Base-by-base conservation (phyloP, 2,113 vertebrate species). In the Saguinus imperator region DNA sequence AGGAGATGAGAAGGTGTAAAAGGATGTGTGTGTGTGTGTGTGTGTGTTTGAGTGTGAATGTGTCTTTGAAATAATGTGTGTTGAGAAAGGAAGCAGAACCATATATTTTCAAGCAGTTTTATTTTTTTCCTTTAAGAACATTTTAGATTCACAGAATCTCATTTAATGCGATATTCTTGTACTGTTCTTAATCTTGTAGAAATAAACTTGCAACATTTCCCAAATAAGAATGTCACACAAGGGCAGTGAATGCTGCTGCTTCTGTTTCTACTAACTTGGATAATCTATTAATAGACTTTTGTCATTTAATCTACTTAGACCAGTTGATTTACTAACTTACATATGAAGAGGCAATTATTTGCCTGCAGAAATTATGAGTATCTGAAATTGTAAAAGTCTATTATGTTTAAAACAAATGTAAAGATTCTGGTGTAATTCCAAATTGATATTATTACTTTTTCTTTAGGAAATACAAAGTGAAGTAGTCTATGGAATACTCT, bases 131-230 rank as follows among this genome's bases (percentile, higher is more conserved):
- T 61, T 50, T 23, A 58, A 75, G 32, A 70, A 68, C 76, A 83
- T 55, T 18, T n/a, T 84, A 89, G 25, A 40, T 91, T 93, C 10
- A 48, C 64, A 83, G 29, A 5, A 83, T 92, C 27, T 58, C 21
- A 84, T 50, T 79, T 70, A 77, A 68, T 73, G 81, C 7, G 9
- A 57, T 73, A 20, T 57, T 86, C 20, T 94, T 82, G 4, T 50
- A 87, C 6, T 80, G 18, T 18, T 52, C 11, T 85, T 88, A 94
- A 61, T 68, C 37, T 58, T 87, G 4, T 87, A 2, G 50, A 91
- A 91, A 85, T 96, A 73, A 66, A 77, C 12, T 97, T 85, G 11
- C 12, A 79, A 12, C 55, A 29, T 93, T 96, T 95, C 43, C 27
- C 84, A 75, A 79, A 32, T 70, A 25, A 27, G 2, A 92, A 58